Base-by-base conservation (phyloP, 2,113 vertebrate species). In the Coreoperca whiteheadi region DNA sequence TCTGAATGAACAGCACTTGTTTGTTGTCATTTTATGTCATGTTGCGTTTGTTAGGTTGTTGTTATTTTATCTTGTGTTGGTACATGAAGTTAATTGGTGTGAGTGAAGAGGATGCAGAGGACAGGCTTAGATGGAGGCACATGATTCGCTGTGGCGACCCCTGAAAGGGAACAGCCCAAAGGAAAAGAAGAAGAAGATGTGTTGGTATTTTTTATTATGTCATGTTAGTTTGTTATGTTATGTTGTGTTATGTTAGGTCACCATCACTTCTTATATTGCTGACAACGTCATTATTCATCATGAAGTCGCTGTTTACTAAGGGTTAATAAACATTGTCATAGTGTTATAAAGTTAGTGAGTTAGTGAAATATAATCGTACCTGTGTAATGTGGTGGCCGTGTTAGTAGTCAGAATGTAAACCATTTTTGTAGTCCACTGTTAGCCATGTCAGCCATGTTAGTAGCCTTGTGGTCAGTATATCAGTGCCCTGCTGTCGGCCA, bases 331-430 rank as follows among this genome's bases (percentile, higher is more conserved):
- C 0, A 50, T 34, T 30, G 20, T 11, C 4, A 21, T 37, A n/a
- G 30, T 50, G 32, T 28, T 41, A 12, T 20, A 28, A 9, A 18
- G 1, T 48, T 46, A n/a, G 15, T 46, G 21, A 18, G 51, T 57
- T 20, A 14, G 28, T 70, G 53, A 30, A 53, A 37, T 1, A 48
- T 34, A 0, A 20, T 63, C 85, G 83, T 80, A 89, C 82, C 79
- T 87, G 37, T 14, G 32, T 56, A 2, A 53, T 39, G 15, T 20
- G 63, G 67, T 4, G 10, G 41, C 54, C 59, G 75, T 81, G 59
- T 85, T 81, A 85, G 63, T 85, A 59, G n/a, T 73, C 23, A 61
- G 12, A 74, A 16, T 59, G 16, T 30, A 56, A 60, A 34, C n/a
- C 48, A 53, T 83, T 12, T 79, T 37, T 77, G 82, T 60, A 48